Evolutionary conservation across 2,113 vertebrate genomes (phyloP).

Genomic region (Campylomormyrus tamandua): DNA sequence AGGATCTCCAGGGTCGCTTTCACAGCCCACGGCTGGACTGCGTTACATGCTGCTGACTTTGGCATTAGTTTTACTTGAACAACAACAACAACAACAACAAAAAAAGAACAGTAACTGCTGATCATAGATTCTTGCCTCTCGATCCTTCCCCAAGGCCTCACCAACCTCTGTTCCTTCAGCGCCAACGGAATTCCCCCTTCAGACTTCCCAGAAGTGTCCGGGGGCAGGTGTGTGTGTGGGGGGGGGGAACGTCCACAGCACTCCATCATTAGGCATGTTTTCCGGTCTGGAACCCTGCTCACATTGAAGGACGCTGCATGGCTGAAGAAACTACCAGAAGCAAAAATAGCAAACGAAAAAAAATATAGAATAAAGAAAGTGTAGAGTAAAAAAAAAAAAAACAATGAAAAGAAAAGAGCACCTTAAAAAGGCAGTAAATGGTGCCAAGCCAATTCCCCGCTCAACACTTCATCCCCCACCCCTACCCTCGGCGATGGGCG

Average conservation of each 20-base stretch:
- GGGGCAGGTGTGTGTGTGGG: conserved; percentile 8
- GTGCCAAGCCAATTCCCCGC: conserved; percentile 23
- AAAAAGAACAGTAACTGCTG: conserved; percentile 24
- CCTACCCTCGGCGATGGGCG: conserved; percentile 23
- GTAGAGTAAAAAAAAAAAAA: conserved; percentile 13
- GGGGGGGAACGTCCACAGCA: conserved; percentile 28
- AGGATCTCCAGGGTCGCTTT: conserved; percentile 62
- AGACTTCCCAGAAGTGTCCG: conserved; percentile 48
- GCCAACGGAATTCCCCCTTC: conserved; percentile 41
- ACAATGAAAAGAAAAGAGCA: not conserved
- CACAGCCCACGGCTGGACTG: conserved; percentile 60
- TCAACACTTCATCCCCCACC: not conserved
- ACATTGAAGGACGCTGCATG: conserved; percentile 80
- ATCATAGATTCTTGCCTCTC: conserved; percentile 33
- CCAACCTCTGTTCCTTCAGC: not conserved
- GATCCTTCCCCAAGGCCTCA: not conserved
- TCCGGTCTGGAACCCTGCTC: conserved; percentile 53
- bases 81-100: not conserved
- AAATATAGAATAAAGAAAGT: conserved; percentile 31
- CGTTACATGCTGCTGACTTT: conserved; percentile 63
- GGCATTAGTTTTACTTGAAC: conserved; percentile 61
- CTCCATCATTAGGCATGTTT: conserved; percentile 54
- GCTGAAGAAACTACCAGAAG: conserved; percentile 59
- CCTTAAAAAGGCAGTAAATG: conserved; percentile 14
- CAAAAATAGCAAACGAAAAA: conserved; percentile 34